Evolutionary conservation across 2,888 invertebrate genomes (phyloP).

Genomic region (Ectemnius cavifrons): DNA sequence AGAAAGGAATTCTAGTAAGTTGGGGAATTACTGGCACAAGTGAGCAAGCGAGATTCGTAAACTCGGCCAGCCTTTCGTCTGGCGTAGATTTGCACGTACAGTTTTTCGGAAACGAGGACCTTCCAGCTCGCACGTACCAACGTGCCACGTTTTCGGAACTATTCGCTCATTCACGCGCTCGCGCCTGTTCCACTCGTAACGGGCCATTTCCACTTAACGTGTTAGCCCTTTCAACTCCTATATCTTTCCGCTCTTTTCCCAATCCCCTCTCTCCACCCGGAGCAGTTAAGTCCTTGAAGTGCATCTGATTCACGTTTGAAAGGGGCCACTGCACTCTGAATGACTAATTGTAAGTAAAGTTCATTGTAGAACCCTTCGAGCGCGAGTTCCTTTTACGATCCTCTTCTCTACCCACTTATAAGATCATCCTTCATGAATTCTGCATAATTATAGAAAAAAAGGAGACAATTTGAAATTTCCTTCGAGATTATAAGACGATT

Average conservation of each 20-base stretch:
- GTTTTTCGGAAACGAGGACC: constrained; percentile 25
- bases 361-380: no score
- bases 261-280: background rate
- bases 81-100: constrained; percentile 9
- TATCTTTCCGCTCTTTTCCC: no score
- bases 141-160: constrained; percentile 40
- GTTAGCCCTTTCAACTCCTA: constrained; percentile 15
- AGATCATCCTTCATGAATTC: no score
- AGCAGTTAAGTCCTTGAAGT: constrained; percentile 12
- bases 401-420: no score
- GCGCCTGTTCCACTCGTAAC: constrained; percentile 12
- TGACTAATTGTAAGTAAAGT: no score
- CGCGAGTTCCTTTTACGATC: no score
- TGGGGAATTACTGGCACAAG: constrained; percentile 39
- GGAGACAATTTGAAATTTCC: no score
- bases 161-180: constrained; percentile 37
- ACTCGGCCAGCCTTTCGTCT: constrained; percentile 38
- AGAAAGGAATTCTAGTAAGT: constrained; percentile 38
- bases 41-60: constrained; percentile 14
- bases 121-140: constrained; percentile 16
- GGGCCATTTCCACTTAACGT: constrained; percentile 11
- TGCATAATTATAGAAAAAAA: no score
- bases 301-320: constrained; percentile 26
- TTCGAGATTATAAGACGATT: no score
- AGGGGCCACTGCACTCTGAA: background rate